Evolutionary conservation across 2,797 vertebrate species (phyloP).

Genomic region (Varecia variegata): DNA sequence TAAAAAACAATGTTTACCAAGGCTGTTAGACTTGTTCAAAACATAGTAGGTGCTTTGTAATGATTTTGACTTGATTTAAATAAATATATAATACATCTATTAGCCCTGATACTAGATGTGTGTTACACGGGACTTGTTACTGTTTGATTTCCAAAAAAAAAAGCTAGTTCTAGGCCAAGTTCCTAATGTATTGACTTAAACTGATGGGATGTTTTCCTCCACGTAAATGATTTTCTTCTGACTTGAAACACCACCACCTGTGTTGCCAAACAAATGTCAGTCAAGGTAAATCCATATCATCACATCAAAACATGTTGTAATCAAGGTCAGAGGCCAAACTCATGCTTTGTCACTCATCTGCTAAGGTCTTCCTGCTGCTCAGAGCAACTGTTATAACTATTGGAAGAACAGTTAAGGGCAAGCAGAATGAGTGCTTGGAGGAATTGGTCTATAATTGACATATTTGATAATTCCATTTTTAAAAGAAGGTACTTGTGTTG

Average conservation of each 20-base stretch:
- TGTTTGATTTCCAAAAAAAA: background rate
- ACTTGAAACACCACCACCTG: slow-evolving; percentile 1
- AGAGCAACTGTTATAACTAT: background rate
- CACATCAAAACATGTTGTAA: background rate
- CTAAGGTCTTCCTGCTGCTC: background rate
- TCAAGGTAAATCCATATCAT: slow-evolving; percentile 16
- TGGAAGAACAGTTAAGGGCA: background rate
- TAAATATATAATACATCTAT: background rate
- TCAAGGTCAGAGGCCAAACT: slow-evolving; percentile 49
- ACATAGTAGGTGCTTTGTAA: background rate
- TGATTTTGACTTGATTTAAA: background rate
- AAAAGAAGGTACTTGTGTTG: background rate
- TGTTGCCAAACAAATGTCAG: slow-evolving; percentile 29
- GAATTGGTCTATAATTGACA: background rate
- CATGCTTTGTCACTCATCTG: background rate
- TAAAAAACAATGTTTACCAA: slow-evolving; percentile 36
- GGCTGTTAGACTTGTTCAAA: background rate
- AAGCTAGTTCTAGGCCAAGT: background rate
- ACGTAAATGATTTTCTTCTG: slow-evolving; percentile 45
- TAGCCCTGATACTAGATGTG: background rate
- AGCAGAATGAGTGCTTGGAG: background rate
- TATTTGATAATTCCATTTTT: background rate
- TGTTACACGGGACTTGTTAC: background rate
- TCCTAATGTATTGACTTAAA: background rate
- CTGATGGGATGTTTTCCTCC: background rate